Evolutionary conservation across 2,888 invertebrate species (phyloP).

Genomic region (Ormyrus rosae): DNA sequence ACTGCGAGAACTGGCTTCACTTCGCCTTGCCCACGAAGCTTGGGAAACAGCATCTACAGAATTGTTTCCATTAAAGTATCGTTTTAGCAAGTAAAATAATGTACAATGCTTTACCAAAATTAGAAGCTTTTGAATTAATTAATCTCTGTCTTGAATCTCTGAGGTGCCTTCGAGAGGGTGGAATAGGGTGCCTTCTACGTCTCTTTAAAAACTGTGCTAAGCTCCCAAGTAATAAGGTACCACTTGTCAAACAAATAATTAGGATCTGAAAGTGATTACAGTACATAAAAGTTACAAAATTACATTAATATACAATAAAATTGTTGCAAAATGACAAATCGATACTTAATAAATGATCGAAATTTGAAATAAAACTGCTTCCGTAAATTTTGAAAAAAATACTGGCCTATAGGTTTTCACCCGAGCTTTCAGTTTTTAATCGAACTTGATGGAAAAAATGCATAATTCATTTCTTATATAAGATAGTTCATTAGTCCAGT

Average conservation of each 20-base stretch:
- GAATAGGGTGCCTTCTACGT: slow-evolving; percentile 74
- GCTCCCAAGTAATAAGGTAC: slow-evolving; percentile 89
- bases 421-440: neutral
- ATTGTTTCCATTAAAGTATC: slow-evolving; percentile 1
- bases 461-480: slow-evolving; percentile 34
- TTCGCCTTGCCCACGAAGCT: slow-evolving; percentile 73
- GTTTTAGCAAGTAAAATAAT: neutral
- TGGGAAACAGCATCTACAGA: slow-evolving; percentile 70
- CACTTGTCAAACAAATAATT: slow-evolving; percentile 85
- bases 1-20: slow-evolving; percentile 72
- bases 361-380: neutral
- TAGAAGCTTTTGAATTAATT: slow-evolving; percentile 69
- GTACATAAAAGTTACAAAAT: too few species aligned
- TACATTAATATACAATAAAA: slow-evolving; percentile 38
- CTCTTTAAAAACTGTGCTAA: slow-evolving; percentile 88
- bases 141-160: slow-evolving; percentile 70
- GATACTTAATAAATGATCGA: neutral
- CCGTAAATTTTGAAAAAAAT: slow-evolving; percentile 22
- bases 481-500: slow-evolving; percentile 37
- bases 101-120: slow-evolving; percentile 68
- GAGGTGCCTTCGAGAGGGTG: slow-evolving; percentile 67
- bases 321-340: neutral
- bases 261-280: slow-evolving; percentile 78
- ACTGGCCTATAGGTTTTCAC: neutral
- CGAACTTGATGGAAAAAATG: slow-evolving; percentile 18